Base-by-base conservation (phyloP, 2,113 vertebrate genomes). In the Struthidea cinerea region DNA sequence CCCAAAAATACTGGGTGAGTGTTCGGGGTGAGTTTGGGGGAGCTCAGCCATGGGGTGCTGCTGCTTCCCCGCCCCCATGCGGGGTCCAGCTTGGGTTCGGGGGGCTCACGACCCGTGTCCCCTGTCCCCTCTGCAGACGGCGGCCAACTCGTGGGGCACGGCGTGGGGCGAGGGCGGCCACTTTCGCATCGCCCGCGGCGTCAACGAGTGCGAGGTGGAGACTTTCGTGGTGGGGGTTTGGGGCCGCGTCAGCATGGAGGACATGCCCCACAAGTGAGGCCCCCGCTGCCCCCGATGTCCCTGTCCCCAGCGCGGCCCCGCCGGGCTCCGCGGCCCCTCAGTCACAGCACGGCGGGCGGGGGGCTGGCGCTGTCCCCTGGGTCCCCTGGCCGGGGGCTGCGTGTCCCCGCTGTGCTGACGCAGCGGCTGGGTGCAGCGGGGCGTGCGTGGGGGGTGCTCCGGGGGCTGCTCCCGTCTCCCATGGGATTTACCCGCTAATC, bases 191-290 rank as follows among this genome's bases (percentile, higher is more conserved):
- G 97, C 98, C 83, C 98, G 99, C 0, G 99, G 99, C 11, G 73
- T 98, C 87, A 99, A 99, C 4, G 99, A 99, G 97, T 99, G 99
- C 7, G 98, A 99, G 97, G 99, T 99, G 5, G 99, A 99, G 97
- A 96, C 98, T 7, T 99, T 99, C 42, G 99, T 99, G 95, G 98
- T 99, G 39, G 99, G 99, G 1, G 99, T 98, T 26, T 99, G 99
- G 99, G 99, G 99, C 59, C 98, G 99, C 5, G 98, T 99, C 94
- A 98, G 98, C 35, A 97, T 98, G 98, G 99, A 99, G 97, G 99
- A 99, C 98, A 98, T 99, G 98, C 98, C 96, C 93, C 98, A 97
- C 93, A 98, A 98, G 50, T 98, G 97, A 98, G 32, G n/a, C 2
- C 79, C 63, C 15, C 37, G 32, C 73, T 60, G 56, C 55, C 64